phyloP scores from a whole-genome alignment of 2,113 vertebrate species.

The Rattus norvegicus region GRCr8 NC_086028.1:73734501-73735000 shows the following conservation, averaged over 20 bases:
- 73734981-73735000: background rate
- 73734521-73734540: conserved; percentile 28
- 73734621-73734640: background rate
- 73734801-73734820: background rate
- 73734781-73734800: background rate
- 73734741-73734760: background rate
- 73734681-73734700: background rate
- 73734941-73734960: background rate
- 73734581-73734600: background rate
- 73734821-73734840: accelerated
- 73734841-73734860: background rate
- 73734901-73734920: background rate
- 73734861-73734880: background rate
- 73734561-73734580: conserved; percentile 10
- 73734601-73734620: background rate
- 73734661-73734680: background rate
- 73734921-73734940: background rate
- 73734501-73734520: conserved; percentile 58
- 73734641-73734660: background rate
- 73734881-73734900: background rate
- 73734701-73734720: background rate
- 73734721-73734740: background rate
- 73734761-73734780: background rate
- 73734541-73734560: conserved; percentile 8
- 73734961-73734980: background rate